Evolutionary conservation across 2,888 invertebrate species (phyloP).

Genomic region (Drosophila borealis): DNA sequence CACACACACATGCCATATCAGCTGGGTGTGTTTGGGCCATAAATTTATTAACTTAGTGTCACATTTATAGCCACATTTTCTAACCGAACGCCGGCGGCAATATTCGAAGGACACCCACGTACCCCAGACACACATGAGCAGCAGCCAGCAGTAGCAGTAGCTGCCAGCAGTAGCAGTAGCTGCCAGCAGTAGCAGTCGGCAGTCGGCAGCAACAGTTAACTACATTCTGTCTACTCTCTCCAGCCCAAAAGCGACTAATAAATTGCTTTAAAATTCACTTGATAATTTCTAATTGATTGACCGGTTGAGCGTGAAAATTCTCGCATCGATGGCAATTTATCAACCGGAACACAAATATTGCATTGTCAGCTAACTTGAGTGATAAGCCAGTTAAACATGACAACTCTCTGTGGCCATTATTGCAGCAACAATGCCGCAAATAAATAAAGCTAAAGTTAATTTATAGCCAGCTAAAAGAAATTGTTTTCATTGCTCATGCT

Average conservation of each 20-base stretch:
- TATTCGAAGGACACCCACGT: conserved; percentile 29
- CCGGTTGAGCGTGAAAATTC: conserved; percentile 45
- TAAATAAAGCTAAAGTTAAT: background rate
- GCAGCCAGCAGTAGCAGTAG: background rate
- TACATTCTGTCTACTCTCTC: background rate
- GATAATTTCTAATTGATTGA: conserved; percentile 50
- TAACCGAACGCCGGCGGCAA: conserved; percentile 43
- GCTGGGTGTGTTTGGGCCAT: conserved; percentile 75
- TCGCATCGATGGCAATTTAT: conserved; percentile 36
- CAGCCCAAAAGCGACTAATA: conserved; percentile 18
- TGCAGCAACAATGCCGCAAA: background rate
- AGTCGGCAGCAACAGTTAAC: conserved; percentile 24
- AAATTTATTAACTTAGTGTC: conserved; percentile 80
- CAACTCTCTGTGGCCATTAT: background rate
- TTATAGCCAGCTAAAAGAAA: background rate
- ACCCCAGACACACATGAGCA: background rate
- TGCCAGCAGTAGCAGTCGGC: background rate
- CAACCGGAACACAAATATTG: conserved; percentile 15
- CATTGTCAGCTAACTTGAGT: conserved; percentile 19
- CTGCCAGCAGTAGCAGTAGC: too few species aligned
- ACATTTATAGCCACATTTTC: conserved; percentile 71
- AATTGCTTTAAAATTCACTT: conserved; percentile 47
- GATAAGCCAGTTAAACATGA: conserved; percentile 11
- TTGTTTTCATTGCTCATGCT: too few species aligned
- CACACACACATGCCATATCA: conserved; percentile 37